A percentile compares a stretch with the other conserved stretches of the same genome.
Evolutionary conservation across 2,113 vertebrate species (phyloP).

Genomic region (Solea solea): DNA sequence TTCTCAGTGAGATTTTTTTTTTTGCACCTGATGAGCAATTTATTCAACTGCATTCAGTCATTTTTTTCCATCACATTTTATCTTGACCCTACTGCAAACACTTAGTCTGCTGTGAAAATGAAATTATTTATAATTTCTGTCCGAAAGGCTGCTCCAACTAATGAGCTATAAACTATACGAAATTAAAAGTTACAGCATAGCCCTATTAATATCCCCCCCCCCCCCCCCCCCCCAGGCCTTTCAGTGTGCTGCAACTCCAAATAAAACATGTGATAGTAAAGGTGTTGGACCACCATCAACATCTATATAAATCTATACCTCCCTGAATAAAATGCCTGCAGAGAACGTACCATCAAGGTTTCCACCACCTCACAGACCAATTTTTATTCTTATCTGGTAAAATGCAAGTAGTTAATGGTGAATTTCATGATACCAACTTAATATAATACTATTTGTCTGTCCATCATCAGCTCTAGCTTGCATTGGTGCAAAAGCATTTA

Average conservation of each 20-base stretch:
- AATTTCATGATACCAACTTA: neutral
- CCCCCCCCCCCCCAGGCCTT: too few relatives aligned
- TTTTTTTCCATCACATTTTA: conserved; percentile 45
- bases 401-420: conserved; percentile 1
- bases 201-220: too few relatives aligned
- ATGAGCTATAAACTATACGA: neutral
- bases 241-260: too few relatives aligned
- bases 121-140: conserved; percentile 14
- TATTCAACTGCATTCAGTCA: conserved; percentile 50
- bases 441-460: neutral
- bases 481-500: neutral
- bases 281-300: too few relatives aligned
- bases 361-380: conserved; percentile 2
- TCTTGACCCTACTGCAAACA: conserved; percentile 30
- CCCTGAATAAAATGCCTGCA: neutral
- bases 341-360: conserved; percentile 1
- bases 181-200: neutral
- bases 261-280: too few relatives aligned
- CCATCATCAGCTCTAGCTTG: conserved; percentile 14
- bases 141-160: neutral
- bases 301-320: too few relatives aligned
- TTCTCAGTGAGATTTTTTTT: too few relatives aligned
- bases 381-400: too few relatives aligned
- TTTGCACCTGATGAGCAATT: conserved; percentile 1
- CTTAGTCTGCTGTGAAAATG: conserved; percentile 30